Conservation (phyloP, 2,113 vertebrate species). For the Heterocephalus glaber region DNA sequence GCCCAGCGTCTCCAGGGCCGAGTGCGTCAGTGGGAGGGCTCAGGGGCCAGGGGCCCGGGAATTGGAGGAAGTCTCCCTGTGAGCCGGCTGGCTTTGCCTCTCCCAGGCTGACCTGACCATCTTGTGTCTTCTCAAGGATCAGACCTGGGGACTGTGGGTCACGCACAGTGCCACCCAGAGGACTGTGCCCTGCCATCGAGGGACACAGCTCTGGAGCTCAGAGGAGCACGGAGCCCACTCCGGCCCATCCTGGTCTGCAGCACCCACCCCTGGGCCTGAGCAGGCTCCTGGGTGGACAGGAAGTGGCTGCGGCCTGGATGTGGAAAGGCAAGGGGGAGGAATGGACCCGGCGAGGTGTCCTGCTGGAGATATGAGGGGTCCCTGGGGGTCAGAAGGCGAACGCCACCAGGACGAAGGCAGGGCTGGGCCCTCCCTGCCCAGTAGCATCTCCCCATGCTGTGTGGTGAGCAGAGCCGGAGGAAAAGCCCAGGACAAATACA, state of each 20-base stretch:
- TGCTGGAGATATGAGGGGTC: not conserved
- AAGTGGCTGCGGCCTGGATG: not conserved
- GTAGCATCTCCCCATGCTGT: not conserved
- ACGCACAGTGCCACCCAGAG: not conserved
- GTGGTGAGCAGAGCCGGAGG: not conserved
- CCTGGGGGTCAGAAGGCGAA: not conserved
- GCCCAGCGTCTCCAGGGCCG: not conserved
- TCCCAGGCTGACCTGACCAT: not conserved
- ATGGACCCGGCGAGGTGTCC: not conserved
- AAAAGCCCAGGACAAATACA: too few species aligned
- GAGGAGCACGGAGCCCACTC: not conserved
- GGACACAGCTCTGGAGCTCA: not conserved
- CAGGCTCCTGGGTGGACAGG: not conserved
- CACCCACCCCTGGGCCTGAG: not conserved
- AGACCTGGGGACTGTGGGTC: not conserved
- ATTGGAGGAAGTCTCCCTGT: fast-evolving
- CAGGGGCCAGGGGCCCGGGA: not conserved
- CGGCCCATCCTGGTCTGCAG: not conserved
- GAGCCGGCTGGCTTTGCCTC: not conserved
- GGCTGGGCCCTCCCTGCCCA: not conserved
- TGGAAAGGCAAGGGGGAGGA: not conserved
- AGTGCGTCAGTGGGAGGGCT: not conserved
- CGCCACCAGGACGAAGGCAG: not conserved
- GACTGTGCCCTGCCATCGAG: not conserved
- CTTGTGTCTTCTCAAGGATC: not conserved